Base-by-base conservation (phyloP, 2,888 invertebrate genomes). In the Amorpha juglandis region DNA sequence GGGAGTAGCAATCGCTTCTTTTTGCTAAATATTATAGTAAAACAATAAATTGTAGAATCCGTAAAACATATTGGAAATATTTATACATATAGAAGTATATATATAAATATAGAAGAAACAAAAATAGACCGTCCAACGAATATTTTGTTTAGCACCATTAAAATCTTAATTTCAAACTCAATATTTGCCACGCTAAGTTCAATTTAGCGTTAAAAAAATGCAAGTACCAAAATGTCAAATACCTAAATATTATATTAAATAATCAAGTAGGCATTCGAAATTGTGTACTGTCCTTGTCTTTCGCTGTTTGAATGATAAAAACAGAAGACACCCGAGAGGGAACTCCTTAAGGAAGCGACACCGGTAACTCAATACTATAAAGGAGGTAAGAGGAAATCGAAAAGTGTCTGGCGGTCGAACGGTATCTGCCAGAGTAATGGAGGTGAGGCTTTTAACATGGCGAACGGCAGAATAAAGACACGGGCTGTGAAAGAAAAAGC, bases 291-390 rank as follows among this genome's bases (percentile, higher is more conserved):
- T 50, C 48, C n/a, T 19, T 48, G 48, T 65, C 48, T 48, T 16
- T 35, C 58, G 7, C 14, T 8, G 8, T 19, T 16, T 58, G 38
- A 47, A 38, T 16, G 48, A 58, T 11, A 47, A 50, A 47, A 19
- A 65, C 19, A 48, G 11, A 35, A 14, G 48, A 33, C 48, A 58
- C 55, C 55, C 16, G 16, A 69, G 70, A 71, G 58, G 64, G 64
- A 68, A 63, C 65, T 58, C 63, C 66, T 63, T 19, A 19, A 75
- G 80, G 79, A 82, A 81, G 80, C 76, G 71, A 76, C 72, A 77
- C 76, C 77, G 80, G 72, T 73, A 83, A 80, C 75, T 75, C 79
- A 82, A 86, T 87, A 84, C 81, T 84, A 83, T 86, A 82, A 72
- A 78, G 38, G 74, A 74, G 77, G 79, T 73, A 74, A 64, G 62